Evolutionary conservation across 64 coral and sea anemone species (phyloP), one percentile per base, ranked within the genome.

Genomic region (Montipora sp.): DNA sequence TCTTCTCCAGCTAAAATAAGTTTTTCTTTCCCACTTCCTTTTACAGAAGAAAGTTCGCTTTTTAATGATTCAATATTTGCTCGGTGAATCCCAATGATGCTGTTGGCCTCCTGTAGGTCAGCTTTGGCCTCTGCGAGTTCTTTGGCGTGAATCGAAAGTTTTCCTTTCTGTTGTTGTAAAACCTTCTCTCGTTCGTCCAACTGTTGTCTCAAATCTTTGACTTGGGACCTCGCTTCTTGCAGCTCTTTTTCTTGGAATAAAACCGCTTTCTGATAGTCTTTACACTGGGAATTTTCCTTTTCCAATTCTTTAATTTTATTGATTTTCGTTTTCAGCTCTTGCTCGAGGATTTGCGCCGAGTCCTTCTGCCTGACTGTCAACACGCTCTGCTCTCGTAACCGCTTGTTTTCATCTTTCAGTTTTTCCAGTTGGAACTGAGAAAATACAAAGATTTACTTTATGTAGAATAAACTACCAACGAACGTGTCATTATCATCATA

Each of bases 1-100:
- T 94, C 93, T 27, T 94, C 93, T 3, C 89, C 93, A 67, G 93
- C 50, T 47, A 94, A 46, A 87, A 94, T 94, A 63, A 90, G 46
- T 51, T 70, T 90, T 51, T 87, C 93, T 22, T 73, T 82, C 21
- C 88, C 51, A 10, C 81, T 88, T 48, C 51, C 50, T 47, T 86
- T 90, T 22, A 83, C 15, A 16, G 78, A 72, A 1, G 87, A 77
- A 44, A 94, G 87, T 80, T 96, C 95, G 22, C 66, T 82, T 66
- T 93, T 93, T 18, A 96, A 55, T 19, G 95, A 63, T 21, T 96
- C 95, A 16, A 93, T 86, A 57, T 93, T 93, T 5, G 87, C 95
- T 70, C 93, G 92, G 45, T 99, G 98, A 81, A 99, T 99, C 68
- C 98, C 96, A 71, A 99, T 99, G 67, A 96, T 89, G 36, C 92